Evolutionary conservation across 2,113 vertebrate genomes (phyloP).

Genomic region (Mormyrus iriodes): DNA sequence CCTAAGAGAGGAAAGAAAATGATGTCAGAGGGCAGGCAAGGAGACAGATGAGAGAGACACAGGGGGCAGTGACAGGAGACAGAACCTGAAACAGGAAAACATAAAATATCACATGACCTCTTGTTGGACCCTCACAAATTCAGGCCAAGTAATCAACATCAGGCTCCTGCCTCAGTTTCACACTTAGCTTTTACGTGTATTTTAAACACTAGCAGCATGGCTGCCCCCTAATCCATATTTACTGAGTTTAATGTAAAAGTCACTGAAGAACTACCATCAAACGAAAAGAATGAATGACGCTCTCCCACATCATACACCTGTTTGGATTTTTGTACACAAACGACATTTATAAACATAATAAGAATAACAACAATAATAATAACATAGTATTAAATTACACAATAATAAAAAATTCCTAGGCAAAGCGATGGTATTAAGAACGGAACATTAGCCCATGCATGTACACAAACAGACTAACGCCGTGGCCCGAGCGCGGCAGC

Average conservation of each 20-base stretch:
- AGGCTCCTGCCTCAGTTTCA: background rate
- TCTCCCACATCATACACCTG: background rate
- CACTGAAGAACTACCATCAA: background rate
- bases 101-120: background rate
- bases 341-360: background rate
- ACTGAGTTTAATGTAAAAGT: background rate
- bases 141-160: background rate
- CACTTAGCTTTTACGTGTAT: background rate
- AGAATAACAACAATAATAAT: background rate
- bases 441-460: background rate
- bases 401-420: background rate
- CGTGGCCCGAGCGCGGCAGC: background rate
- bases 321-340: background rate
- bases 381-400: background rate
- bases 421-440: background rate
- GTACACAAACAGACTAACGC: background rate
- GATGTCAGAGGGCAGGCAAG: background rate
- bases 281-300: background rate
- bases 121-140: background rate
- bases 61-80: background rate
- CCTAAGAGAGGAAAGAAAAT: constrained; percentile 35
- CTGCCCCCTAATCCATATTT: background rate
- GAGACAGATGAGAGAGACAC: background rate
- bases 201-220: background rate
- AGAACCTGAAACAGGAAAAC: background rate